Base-by-base conservation (phyloP, 2,113 vertebrate species). In the Desmodus rotundus region DNA sequence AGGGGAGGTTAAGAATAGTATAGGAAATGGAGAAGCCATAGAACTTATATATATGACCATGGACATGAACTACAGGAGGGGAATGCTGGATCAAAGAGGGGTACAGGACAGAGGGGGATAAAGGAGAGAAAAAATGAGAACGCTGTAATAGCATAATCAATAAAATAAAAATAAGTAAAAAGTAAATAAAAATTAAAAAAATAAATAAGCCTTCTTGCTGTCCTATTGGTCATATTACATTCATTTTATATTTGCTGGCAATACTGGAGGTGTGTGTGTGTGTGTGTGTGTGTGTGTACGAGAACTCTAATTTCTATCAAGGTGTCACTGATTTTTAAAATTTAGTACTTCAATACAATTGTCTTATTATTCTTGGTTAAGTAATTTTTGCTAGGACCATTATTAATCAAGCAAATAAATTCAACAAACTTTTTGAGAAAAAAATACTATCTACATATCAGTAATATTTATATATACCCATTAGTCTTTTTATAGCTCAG, bases 361-460 rank as follows among this genome's bases (percentile, higher is more conserved):
- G 95, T 98, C 98, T 98, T 98, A 94, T 77, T 93, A 94, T 77
- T 93, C 74, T 97, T 95, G 95, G 96, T 98, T 98, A 98, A 98
- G 97, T 98, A 86, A 98, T 97, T 99, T 98, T 98, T 98, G 96
- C 98, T 98, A 98, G 97, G 96, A 98, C 87, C 96, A 97, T 98
- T 96, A 98, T 98, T 98, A 98, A 98, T 98, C 96, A 97, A 98
- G 95, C 98, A 98, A 99, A 99, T 98, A 98, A 99, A 99, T 97
- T 98, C 97, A 98, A 98, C 98, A 98, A 98, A 98, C 98, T 14
- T 98, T 98, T 98, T 98, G 98, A 96, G 96, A 61, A 47, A 68
- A 82, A 86, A 83, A 31, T 63, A 31, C 28, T 5, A 31, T 63
- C 28, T 31, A 15, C 28, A 31, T 63, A 63, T 63, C 28, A 63